phyloP scores from a whole-genome alignment of 2,797 vertebrate genomes.

The Vipera ursinii region DNA sequence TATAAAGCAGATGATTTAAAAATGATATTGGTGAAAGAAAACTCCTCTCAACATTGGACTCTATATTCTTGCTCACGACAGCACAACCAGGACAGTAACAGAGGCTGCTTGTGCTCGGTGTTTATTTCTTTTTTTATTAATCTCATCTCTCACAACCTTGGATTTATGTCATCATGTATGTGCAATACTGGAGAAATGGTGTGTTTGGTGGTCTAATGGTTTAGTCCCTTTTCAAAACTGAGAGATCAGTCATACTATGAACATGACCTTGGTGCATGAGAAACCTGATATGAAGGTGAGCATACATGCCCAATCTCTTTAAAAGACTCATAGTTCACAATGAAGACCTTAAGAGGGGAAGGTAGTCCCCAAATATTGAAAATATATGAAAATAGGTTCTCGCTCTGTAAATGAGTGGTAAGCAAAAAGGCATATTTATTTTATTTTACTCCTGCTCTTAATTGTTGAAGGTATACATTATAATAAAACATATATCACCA shows the following conservation, averaged over 20 bases:
- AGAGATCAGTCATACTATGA: not conserved
- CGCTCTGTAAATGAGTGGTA: not conserved
- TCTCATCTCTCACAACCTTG: not conserved
- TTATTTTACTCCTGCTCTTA: conserved; percentile 47
- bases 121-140: not conserved
- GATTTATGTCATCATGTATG: not conserved
- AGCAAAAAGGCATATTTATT: conserved; percentile 51
- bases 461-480: not conserved
- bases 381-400: conserved; percentile 47
- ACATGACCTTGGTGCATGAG: not conserved
- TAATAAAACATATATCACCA: not conserved
- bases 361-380: not conserved
- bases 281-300: not conserved
- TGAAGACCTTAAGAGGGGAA: conserved; percentile 26
- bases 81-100: not conserved
- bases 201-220: not conserved
- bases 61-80: not conserved
- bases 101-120: not conserved
- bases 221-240: not conserved
- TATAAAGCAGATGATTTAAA: not conserved
- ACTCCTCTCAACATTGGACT: not conserved
- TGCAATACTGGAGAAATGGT: not conserved
- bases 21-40: not conserved
- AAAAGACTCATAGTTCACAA: not conserved
- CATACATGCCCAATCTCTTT: not conserved